phyloP scores from a whole-genome alignment of 1,140 invertebrate genomes.

The Theocolax elegans region DNA sequence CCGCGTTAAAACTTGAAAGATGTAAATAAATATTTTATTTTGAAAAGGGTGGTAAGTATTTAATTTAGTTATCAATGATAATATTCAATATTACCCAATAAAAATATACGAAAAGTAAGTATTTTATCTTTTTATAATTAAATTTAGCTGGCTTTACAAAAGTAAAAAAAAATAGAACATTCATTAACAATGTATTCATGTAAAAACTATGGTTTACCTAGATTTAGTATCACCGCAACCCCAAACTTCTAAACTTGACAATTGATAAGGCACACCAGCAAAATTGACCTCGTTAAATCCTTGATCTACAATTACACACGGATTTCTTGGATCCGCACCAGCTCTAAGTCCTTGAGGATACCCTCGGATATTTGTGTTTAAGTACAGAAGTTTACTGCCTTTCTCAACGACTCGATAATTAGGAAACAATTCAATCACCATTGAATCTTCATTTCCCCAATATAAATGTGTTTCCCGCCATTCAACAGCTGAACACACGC shows the following conservation, averaged over 20 bases:
- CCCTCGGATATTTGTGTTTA: conserved; percentile 85
- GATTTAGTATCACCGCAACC: conserved; percentile 81
- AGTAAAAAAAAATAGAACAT: conserved; percentile 27
- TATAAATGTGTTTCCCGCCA: conserved; percentile 89
- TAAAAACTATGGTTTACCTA: conserved; percentile 55
- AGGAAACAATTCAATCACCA: conserved; percentile 83
- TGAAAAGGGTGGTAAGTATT: too few relatives aligned
- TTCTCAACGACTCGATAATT: conserved; percentile 77
- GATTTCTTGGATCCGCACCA: conserved; percentile 80
- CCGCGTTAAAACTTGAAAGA: too few relatives aligned
- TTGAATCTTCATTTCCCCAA: conserved; percentile 82
- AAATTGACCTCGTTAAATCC: conserved; percentile 60
- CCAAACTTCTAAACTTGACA: conserved; percentile 80
- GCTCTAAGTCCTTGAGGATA: conserved; percentile 86
- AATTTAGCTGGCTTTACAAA: too few relatives aligned
- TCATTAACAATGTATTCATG: neutral
- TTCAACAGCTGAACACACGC: conserved; percentile 80
- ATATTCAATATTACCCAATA: too few relatives aligned
- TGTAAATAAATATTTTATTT: too few relatives aligned
- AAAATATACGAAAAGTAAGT: too few relatives aligned
- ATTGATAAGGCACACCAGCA: conserved; percentile 68
- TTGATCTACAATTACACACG: conserved; percentile 75
- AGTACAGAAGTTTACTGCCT: conserved; percentile 82
- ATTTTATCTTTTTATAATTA: too few relatives aligned
- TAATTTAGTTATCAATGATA: too few relatives aligned